Base-by-base conservation (phyloP, 2,797 vertebrate genomes). In the Cichlasoma orientale region DNA sequence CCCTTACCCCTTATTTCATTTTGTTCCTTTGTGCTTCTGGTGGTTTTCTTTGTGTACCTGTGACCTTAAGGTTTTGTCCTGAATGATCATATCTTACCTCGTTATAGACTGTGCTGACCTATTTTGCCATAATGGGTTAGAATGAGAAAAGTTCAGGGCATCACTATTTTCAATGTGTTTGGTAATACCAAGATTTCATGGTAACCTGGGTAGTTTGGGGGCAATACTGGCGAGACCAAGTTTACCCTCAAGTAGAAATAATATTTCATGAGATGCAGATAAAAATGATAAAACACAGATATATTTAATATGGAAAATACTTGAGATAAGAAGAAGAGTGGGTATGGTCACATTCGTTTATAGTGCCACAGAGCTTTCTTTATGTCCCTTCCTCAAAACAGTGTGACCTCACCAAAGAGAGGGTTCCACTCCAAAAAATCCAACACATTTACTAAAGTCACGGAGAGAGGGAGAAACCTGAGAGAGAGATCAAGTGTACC, bases 321-420 rank as follows among this genome's bases (percentile, higher is more conserved):
- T 25, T 41, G 11, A 44, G 5, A 66, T 47, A 44, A 1, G 4
- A 7, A 63, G 16, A 16, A 41, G 4, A 25, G 36, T 21, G 10
- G 21, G 21, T 11, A 63, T 27, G 8, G 21, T 7, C 14, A 63
- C 59, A 41, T 23, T 23, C 0, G 13, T 63, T 18, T 63, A 41
- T 25, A 25, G 16, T 25, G 21, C 14, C 21, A 63, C 41, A 4
- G 21, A 44, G 38, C 41, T 66, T 25, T 66, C 38, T 19, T 47
- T 47, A 27, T 19, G 7, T 10, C 23, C 5, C 23, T 27, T 47
- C 7, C 38, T 0, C 9, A 66, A 66, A 27, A 2, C 0, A 3
- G 61, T 47, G 16, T 66, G 61, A 47, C 38, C 23, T 47, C 9
- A 44, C 9, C 38, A 66, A 66, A 66, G 27, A 12, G 38, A 27